Evolutionary conservation across 2,113 vertebrate genomes (phyloP), one percentile per base, ranked within the genome.

Genomic region (Pyrgilauda ruficollis): DNA sequence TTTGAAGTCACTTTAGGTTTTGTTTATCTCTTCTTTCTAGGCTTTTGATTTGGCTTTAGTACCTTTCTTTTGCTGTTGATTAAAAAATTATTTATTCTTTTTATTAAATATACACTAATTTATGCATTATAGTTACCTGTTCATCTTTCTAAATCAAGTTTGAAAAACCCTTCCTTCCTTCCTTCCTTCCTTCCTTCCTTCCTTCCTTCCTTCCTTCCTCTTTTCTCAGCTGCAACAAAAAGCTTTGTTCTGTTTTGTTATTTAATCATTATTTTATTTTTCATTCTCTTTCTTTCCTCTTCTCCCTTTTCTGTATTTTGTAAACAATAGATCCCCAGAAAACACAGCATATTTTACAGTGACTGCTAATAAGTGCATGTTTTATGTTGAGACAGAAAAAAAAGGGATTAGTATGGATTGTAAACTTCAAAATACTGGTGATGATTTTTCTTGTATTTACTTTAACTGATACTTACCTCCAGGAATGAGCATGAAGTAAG

Each of bases 221-320:
- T 30, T 52, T 11, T 7, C 14, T 23, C 33, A 31, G 31, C 21
- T 66, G 9, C 43, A 85, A 26, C 4, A 72, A 63, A 72, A 61
- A 0, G 0, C 9, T 24, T 66, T 6, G 2, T 22, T n/a, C 6
- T 52, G 14, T 4, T 7, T 14, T 13, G 7, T 17, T 43, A 15
- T 0, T 4, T 28, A 15, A 2, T 15, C 23, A 23, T 21, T 73
- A 0, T 50, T 46, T 58, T 27, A 5, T 5, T 56, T 52, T 23
- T 52, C 10, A 23, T 52, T 28, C 4, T 30, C 2, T 19, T 64
- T 24, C 8, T 62, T 44, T 43, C 4, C 21, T 68, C 30, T 52
- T 86, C 41, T 52, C 26, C 3, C 7, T 56, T 79, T 44, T 30
- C 9, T 44, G 6, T 64, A 7, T 55, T 68, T 64, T 68, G 13